Conservation (phyloP, 2,888 invertebrate species). For the Erebia palarica region DNA sequence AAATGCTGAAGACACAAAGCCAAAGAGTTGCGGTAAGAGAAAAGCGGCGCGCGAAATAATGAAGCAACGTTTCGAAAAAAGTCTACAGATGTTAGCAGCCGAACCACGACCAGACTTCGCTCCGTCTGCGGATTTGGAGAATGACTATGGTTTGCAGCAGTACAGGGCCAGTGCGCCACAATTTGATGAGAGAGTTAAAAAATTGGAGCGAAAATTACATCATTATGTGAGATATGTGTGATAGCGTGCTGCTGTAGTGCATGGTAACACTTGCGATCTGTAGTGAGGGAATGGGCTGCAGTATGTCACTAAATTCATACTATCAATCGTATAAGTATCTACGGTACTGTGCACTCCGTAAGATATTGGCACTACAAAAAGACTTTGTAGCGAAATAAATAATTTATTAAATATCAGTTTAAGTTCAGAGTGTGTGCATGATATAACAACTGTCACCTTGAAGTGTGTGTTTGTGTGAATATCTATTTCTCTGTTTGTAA, state of each 20-base stretch:
- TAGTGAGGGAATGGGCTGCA: background rate
- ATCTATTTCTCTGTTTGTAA: background rate
- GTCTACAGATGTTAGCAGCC: constrained; percentile 91
- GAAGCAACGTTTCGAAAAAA: constrained; percentile 92
- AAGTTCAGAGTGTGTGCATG: constrained; percentile 13
- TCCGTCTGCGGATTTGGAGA: constrained; percentile 87
- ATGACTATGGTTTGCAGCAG: constrained; percentile 90
- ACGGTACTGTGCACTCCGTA: background rate
- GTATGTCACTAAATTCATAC: background rate
- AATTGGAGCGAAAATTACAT: constrained; percentile 83
- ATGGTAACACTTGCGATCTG: constrained; percentile 48
- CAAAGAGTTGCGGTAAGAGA: constrained; percentile 57
- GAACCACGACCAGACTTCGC: constrained; percentile 85
- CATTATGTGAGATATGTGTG: constrained; percentile 72
- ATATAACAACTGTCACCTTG: constrained; percentile 3
- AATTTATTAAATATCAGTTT: background rate
- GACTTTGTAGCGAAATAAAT: background rate
- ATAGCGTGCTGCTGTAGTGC: constrained; percentile 69
- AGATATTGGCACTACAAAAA: background rate
- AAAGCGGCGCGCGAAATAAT: constrained; percentile 83
- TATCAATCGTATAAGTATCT: no score
- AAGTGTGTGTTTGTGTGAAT: background rate
- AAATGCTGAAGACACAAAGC: constrained; percentile 72
- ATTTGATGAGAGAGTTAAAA: constrained; percentile 92
- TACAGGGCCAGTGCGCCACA: constrained; percentile 93